A percentile compares a stretch with the other conserved stretches of the same genome.
phyloP scores from a whole-genome alignment of 2,113 vertebrate species.

The Microtus oregoni region DNA sequence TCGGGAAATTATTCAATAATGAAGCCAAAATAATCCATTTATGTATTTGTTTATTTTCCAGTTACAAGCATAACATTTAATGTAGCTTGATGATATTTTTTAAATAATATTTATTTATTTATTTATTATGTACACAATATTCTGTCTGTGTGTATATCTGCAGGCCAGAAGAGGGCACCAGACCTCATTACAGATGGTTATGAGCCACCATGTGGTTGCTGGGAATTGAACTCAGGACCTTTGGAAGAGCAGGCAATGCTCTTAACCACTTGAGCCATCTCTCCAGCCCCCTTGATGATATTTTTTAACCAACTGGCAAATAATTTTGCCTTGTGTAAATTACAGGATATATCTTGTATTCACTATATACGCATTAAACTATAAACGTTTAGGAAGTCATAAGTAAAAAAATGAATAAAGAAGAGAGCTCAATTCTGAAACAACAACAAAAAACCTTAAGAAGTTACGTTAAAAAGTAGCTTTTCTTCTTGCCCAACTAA shows the following conservation, averaged over 20 bases:
- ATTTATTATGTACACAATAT: too few species aligned
- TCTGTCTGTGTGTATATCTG: too few species aligned
- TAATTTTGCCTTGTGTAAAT: conserved; percentile 33
- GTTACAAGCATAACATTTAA: background rate
- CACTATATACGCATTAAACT: background rate
- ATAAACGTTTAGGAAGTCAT: background rate
- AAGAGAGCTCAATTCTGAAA: background rate
- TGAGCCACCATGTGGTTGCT: too few species aligned
- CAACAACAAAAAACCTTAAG: background rate
- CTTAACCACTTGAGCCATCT: too few species aligned
- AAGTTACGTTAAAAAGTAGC: conserved; percentile 42
- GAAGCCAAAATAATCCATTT: conserved; percentile 28
- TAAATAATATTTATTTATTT: too few species aligned
- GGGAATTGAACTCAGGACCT: too few species aligned
- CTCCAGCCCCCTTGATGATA: too few species aligned
- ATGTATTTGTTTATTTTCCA: background rate
- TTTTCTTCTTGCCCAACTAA: background rate
- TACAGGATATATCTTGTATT: background rate
- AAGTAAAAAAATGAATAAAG: background rate
- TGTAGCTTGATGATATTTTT: conserved; percentile 1
- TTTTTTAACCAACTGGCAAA: conserved; percentile 25
- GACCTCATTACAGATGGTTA: too few species aligned
- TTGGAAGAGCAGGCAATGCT: too few species aligned
- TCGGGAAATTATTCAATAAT: background rate
- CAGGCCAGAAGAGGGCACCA: too few species aligned